phyloP scores from a whole-genome alignment of 2,888 invertebrate species.

The Drosophila nr. fundita region DNA sequence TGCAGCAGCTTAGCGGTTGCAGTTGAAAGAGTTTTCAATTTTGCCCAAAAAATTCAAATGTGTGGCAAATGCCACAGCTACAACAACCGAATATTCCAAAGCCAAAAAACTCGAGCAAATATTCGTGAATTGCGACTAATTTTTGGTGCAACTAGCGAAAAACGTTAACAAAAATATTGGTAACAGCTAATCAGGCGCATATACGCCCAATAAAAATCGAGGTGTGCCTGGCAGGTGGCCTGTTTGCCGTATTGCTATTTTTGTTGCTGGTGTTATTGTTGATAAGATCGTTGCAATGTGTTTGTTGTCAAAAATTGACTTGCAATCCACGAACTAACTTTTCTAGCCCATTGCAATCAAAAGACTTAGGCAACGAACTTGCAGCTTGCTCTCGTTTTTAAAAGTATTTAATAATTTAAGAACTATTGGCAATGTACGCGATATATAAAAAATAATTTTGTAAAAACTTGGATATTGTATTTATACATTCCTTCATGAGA shows the following conservation, averaged over 20 bases:
- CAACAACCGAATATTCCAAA: constrained; percentile 8
- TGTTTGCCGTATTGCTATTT: constrained; percentile 27
- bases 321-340: constrained; percentile 69
- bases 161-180: constrained; percentile 63
- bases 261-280: constrained; percentile 57
- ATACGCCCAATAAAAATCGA: constrained; percentile 55
- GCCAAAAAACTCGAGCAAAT: constrained; percentile 49
- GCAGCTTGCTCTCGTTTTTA: constrained; percentile 32
- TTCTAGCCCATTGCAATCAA: constrained; percentile 64
- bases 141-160: constrained; percentile 62
- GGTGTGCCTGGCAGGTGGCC: constrained; percentile 76
- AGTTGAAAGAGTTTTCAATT: constrained; percentile 63
- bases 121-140: constrained; percentile 74
- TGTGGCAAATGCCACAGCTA: constrained; percentile 37
- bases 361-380: constrained; percentile 76
- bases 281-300: constrained; percentile 78
- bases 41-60: constrained; percentile 44
- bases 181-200: constrained; percentile 60
- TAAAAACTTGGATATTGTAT: background rate
- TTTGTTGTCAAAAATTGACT: constrained; percentile 78
- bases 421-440: background rate
- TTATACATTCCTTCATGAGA: no score
- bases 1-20: constrained; percentile 23
- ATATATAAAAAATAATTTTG: constrained; percentile 1
- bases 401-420: constrained; percentile 21